Evolutionary conservation across 2,888 invertebrate species (phyloP).

Genomic region (Chydorus sphaericus): DNA sequence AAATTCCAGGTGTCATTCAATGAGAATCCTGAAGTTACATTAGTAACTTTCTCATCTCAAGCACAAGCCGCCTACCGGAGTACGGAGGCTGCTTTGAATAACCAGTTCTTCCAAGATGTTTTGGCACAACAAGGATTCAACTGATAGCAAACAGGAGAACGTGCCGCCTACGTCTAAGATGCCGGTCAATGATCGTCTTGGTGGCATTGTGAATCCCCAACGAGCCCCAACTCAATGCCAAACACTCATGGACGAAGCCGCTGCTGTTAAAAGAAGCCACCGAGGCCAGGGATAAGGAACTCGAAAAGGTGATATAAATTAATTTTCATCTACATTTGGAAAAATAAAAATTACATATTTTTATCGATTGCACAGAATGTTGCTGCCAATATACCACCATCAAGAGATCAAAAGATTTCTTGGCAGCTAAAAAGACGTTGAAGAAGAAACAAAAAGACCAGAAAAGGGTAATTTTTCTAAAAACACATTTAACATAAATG

Average conservation of each 20-base stretch:
- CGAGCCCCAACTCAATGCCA: neutral
- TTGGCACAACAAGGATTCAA: constrained; percentile 54
- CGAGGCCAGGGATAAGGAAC: constrained; percentile 19
- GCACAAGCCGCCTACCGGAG: constrained; percentile 83
- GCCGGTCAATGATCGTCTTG: constrained; percentile 38
- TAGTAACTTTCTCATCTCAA: constrained; percentile 79
- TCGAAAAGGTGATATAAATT: constrained; percentile 22
- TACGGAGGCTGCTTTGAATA: constrained; percentile 93
- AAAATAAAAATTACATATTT: too few species aligned
- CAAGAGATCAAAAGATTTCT: constrained; percentile 32
- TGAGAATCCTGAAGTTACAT: constrained; percentile 81
- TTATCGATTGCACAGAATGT: too few species aligned
- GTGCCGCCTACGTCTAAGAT: constrained; percentile 28
- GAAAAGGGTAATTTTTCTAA: constrained; percentile 34
- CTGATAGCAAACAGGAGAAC: constrained; percentile 42
- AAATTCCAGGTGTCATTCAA: constrained; percentile 44
- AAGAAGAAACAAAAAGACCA: constrained; percentile 60
- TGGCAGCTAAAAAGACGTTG: constrained; percentile 48
- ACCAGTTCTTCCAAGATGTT: constrained; percentile 95
- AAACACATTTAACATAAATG: neutral
- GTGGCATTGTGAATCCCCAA: constrained; percentile 21
- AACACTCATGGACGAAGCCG: constrained; percentile 15
- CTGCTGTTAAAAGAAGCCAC: constrained; percentile 20
- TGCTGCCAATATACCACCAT: constrained; percentile 33
- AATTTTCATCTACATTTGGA: neutral